A percentile compares a stretch with the other conserved stretches of the same genome.
Conservation (phyloP, 2,797 vertebrate genomes). For the Phataginus tetradactyla region DNA sequence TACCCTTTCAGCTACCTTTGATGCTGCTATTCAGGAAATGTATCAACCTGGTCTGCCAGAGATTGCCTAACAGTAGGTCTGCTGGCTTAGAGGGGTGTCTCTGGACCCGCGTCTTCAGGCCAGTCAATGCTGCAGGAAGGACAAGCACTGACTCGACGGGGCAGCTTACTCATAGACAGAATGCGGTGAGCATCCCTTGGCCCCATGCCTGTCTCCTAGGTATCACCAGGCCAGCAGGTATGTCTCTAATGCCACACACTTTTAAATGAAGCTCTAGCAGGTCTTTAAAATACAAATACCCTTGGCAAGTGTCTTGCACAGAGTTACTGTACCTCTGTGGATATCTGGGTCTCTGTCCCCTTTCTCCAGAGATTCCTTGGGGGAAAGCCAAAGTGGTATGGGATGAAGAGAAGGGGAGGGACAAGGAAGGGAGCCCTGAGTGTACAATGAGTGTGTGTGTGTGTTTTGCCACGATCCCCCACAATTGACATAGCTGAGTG, state of each 20-base stretch:
- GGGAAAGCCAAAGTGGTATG: not conserved
- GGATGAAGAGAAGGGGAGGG: not conserved
- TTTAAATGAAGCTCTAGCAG: not conserved
- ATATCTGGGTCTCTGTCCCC: not conserved
- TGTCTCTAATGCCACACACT: not conserved
- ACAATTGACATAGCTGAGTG: not conserved
- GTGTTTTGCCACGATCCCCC: not conserved
- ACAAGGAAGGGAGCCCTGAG: not conserved
- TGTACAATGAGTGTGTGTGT: not conserved
- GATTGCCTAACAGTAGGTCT: not conserved
- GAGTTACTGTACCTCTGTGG: not conserved
- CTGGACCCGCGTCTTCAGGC: not conserved
- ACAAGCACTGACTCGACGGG: not conserved
- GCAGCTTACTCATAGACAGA: not conserved
- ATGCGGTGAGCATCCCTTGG: not conserved
- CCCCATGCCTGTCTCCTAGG: not conserved
- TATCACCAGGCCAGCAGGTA: not conserved
- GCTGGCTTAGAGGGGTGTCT: not conserved
- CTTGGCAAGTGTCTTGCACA: not conserved
- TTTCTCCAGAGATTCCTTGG: not conserved
- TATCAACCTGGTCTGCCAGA: not conserved
- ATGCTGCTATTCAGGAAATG: conserved; percentile 49
- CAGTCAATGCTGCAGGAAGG: not conserved
- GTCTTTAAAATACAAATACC: conserved; percentile 44
- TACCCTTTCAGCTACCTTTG: conserved; percentile 27